Conservation (phyloP, 2,888 invertebrate species). For the Pediacus dermestoides region DNA sequence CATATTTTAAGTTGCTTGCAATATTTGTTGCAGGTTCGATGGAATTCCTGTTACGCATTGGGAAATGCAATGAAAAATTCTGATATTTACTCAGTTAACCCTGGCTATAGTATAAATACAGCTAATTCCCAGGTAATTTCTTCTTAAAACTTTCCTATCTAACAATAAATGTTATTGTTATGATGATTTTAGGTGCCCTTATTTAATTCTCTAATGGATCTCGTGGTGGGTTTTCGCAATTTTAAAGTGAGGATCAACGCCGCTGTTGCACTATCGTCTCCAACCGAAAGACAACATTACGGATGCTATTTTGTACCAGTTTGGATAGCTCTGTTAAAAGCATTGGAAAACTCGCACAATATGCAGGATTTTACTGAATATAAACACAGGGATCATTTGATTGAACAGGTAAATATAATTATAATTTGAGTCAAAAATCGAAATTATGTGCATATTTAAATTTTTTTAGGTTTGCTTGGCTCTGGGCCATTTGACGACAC, state of each 20-base stretch:
- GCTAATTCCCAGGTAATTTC: not conserved
- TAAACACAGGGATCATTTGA: conserved; percentile 79
- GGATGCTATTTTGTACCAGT: conserved; percentile 59
- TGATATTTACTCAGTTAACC: conserved; percentile 43
- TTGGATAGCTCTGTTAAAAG: conserved; percentile 70
- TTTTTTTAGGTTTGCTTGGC: conserved; percentile 67
- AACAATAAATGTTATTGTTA: no score
- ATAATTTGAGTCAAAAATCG: conserved; percentile 4
- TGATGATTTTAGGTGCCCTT: conserved; percentile 59
- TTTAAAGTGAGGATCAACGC: conserved; percentile 90
- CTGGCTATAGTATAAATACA: conserved; percentile 3
- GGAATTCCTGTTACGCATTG: conserved; percentile 89
- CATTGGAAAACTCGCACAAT: conserved; percentile 73
- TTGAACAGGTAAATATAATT: conserved; percentile 64
- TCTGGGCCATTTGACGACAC: conserved; percentile 65
- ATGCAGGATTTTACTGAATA: conserved; percentile 81
- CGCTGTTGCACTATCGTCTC: conserved; percentile 67
- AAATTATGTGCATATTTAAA: conserved; percentile 1
- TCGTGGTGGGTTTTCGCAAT: conserved; percentile 72
- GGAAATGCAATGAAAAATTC: conserved; percentile 73
- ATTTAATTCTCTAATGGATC: conserved; percentile 61
- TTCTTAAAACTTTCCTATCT: no score
- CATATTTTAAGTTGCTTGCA: not conserved
- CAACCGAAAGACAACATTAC: conserved; percentile 60
- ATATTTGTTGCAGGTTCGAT: conserved; percentile 59